These are phyloP conservation scores for Cyanistes caeruleus DNA, from an alignment of 2,113 vertebrate genomes.

Conservation along the genomic window DNA sequence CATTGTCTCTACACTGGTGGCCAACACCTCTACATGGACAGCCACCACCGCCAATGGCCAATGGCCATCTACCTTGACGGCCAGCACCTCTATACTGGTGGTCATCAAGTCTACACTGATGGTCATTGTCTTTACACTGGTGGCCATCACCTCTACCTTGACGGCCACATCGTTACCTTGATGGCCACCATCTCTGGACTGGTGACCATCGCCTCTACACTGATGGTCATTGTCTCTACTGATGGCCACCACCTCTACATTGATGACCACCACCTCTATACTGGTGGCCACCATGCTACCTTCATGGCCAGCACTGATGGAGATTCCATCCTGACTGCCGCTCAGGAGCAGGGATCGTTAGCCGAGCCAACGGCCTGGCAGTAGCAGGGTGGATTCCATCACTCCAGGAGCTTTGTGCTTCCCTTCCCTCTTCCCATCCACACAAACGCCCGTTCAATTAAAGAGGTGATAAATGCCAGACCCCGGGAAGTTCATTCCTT, in stretches of 20 bases:
- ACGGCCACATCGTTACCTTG: too few species aligned
- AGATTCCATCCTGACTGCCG: neutral
- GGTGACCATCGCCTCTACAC: fast-evolving
- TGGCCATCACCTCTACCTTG: fast-evolving
- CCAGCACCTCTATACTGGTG: fast-evolving
- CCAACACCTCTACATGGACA: fast-evolving
- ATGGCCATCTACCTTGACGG: too few species aligned
- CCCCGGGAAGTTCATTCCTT: neutral
- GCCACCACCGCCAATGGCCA: too few species aligned
- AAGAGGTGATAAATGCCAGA: constrained; percentile 8
- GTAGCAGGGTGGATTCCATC: fast-evolving
- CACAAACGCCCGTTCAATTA: neutral
- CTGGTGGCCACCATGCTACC: fast-evolving
- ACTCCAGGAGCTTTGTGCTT: neutral
- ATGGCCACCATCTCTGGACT: too few species aligned
- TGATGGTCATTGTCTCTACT: too few species aligned
- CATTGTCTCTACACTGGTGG: fast-evolving
- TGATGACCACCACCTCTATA: too few species aligned
- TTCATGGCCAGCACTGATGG: fast-evolving
- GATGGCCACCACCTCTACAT: neutral
- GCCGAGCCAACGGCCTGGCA: fast-evolving
- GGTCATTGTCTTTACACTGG: fast-evolving
- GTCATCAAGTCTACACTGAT: fast-evolving
- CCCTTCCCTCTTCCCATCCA: neutral
- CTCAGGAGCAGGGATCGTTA: neutral